Conservation (phyloP, 2,888 invertebrate species). For the Tuberolachnus salignus region DNA sequence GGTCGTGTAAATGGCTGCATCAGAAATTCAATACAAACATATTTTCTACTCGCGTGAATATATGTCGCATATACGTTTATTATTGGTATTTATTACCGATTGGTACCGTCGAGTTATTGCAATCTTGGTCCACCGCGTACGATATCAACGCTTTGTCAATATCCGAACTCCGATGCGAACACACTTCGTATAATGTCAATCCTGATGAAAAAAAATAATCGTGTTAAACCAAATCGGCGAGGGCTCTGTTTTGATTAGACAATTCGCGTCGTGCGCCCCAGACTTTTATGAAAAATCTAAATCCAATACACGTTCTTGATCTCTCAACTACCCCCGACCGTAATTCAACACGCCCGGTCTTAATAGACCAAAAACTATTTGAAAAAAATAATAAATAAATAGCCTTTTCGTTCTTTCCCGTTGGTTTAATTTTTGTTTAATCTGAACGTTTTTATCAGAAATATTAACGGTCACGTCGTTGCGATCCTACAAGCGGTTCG, state of each 20-base stretch:
- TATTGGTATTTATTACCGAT: conserved; percentile 33
- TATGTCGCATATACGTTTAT: conserved; percentile 3
- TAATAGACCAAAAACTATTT: too few relatives aligned
- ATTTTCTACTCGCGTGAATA: not conserved
- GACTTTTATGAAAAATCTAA: not conserved
- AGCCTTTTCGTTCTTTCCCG: too few relatives aligned
- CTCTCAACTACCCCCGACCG: too few relatives aligned
- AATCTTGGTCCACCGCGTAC: conserved; percentile 53
- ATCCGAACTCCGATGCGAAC: conserved; percentile 51
- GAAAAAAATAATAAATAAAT: too few relatives aligned
- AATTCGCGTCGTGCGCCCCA: not conserved
- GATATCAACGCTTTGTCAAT: conserved; percentile 57
- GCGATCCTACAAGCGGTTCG: too few relatives aligned
- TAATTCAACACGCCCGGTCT: too few relatives aligned
- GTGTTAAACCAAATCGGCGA: too few relatives aligned
- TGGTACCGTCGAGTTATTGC: conserved; percentile 38
- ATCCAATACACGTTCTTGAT: too few relatives aligned
- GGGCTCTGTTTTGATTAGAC: not conserved
- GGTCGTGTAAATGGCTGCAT: conserved; percentile 50
- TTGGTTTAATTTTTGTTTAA: too few relatives aligned
- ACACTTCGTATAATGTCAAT: conserved; percentile 57
- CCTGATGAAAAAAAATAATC: conserved; percentile 25
- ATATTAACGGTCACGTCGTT: too few relatives aligned
- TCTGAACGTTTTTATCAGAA: too few relatives aligned
- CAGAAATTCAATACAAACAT: not conserved